Evolutionary conservation across 2,888 invertebrate species (phyloP).

Genomic region (Neoitamus cyanurus): DNA sequence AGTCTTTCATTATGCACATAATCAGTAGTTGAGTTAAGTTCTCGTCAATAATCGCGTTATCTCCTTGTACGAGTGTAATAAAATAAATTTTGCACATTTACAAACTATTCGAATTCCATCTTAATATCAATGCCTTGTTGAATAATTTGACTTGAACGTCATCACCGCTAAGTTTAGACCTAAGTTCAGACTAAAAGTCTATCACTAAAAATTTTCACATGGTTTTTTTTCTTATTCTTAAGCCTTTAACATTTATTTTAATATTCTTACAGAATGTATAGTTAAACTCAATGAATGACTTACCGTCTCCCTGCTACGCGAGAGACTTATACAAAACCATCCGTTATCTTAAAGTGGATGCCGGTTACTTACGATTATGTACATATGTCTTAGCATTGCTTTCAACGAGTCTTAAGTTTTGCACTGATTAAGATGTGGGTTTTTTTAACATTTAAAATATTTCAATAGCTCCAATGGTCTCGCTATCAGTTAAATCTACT

Average conservation of each 20-base stretch:
- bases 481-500: not conserved
- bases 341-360: not conserved
- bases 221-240: not conserved
- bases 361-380: not conserved
- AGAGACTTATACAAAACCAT: not conserved
- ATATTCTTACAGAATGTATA: not conserved
- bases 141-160: conserved; percentile 27
- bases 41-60: not conserved
- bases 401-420: not conserved
- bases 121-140: not conserved
- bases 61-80: conserved; percentile 13
- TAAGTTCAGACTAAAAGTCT: conserved; percentile 36
- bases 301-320: not conserved
- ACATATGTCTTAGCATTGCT: not conserved
- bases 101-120: conserved; percentile 35
- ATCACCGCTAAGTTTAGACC: conserved; percentile 25
- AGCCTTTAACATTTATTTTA: conserved; percentile 9
- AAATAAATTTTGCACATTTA: conserved; percentile 41
- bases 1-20: conserved; percentile 28
- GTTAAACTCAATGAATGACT: not conserved
- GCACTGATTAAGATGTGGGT: not conserved
- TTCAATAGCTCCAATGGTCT: not conserved
- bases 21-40: conserved; percentile 17
- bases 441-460: not conserved
- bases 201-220: conserved; percentile 26